phyloP scores from a whole-genome alignment of 1,140 invertebrate genomes.

The Eciton burchellii region DNA sequence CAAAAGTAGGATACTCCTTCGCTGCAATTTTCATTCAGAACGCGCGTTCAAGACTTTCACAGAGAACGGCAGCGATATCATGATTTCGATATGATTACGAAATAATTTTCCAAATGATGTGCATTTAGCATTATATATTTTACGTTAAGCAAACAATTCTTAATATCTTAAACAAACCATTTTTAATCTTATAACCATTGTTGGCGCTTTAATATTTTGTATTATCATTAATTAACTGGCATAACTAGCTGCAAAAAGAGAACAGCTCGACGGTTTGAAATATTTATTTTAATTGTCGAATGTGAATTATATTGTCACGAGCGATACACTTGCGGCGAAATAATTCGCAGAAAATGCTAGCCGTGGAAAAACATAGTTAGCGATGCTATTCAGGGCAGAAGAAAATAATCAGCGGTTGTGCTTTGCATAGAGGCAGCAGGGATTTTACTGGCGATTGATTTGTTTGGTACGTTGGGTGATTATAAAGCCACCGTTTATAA shows the following conservation, averaged over 20 bases:
- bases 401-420: slow-evolving; percentile 63
- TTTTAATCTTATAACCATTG: not conserved
- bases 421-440: not conserved
- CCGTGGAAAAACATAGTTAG: not conserved
- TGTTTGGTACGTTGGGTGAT: slow-evolving; percentile 27
- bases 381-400: slow-evolving; percentile 51
- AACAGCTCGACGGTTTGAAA: not conserved
- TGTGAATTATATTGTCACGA: slow-evolving; percentile 12
- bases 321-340: slow-evolving; percentile 1
- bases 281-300: slow-evolving; percentile 11
- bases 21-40: not conserved
- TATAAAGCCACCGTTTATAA: slow-evolving; percentile 54
- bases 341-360: slow-evolving; percentile 47
- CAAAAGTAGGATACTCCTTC: not conserved
- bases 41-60: no score
- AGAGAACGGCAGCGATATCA: slow-evolving; percentile 5
- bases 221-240: not conserved
- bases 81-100: not conserved
- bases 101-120: not conserved
- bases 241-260: not conserved
- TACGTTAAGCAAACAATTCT: not conserved
- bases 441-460: slow-evolving; percentile 61
- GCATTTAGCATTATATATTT: not conserved
- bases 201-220: not conserved
- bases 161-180: not conserved